Conservation (phyloP, 1,140 invertebrate species). For the Zaprionus tsacasi region DNA sequence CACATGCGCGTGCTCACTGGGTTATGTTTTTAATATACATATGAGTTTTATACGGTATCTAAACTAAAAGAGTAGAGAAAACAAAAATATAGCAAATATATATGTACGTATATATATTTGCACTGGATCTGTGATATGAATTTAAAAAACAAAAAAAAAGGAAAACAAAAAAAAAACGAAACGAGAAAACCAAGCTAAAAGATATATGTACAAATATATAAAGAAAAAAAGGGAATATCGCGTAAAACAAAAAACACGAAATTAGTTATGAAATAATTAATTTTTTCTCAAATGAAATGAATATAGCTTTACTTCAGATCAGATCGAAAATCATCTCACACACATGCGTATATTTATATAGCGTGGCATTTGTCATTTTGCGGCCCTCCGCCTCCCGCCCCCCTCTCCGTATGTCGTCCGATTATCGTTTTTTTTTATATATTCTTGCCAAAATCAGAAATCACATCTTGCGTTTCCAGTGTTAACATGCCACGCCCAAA, state of each 20-base stretch:
- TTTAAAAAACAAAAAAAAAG: constrained; percentile 69
- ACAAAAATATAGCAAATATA: constrained; percentile 56
- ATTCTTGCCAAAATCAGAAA: constrained; percentile 11
- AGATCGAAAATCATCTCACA: constrained; percentile 47
- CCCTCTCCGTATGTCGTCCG: constrained; percentile 20
- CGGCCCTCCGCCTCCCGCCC: not conserved
- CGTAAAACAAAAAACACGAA: constrained; percentile 65
- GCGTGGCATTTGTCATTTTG: constrained; percentile 34
- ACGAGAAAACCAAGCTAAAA: constrained; percentile 32
- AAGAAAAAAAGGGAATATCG: constrained; percentile 26
- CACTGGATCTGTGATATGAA: constrained; percentile 84
- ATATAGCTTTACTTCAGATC: constrained; percentile 68
- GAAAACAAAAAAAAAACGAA: constrained; percentile 53
- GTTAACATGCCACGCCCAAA: constrained; percentile 27
- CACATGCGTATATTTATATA: constrained; percentile 1
- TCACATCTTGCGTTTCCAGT: constrained; percentile 18
- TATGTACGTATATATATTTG: constrained; percentile 72
- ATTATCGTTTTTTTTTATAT: not conserved
- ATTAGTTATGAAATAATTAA: constrained; percentile 83
- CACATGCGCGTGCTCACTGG: constrained; percentile 72
- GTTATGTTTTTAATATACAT: constrained; percentile 60
- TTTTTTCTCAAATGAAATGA: constrained; percentile 69
- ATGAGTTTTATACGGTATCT: constrained; percentile 72
- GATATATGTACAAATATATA: constrained; percentile 53
- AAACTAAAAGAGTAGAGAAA: constrained; percentile 68